Evolutionary conservation across 2,797 vertebrate species (phyloP).

Genomic region (Oreortyx pictus): DNA sequence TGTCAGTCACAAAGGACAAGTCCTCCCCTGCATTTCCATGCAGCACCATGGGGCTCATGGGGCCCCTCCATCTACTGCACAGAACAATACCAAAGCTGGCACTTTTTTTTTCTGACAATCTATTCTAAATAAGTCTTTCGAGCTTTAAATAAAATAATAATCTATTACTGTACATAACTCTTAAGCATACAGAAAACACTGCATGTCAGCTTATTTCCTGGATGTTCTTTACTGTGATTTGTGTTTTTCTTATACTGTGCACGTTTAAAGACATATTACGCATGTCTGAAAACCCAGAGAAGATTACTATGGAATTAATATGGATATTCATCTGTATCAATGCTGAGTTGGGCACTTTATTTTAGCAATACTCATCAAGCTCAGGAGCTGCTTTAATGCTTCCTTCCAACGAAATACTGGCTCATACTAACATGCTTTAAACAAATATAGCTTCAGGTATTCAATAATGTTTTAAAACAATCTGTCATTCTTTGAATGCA

Average conservation of each 20-base stretch:
- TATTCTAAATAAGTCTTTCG: conserved; percentile 13
- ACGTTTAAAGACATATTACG: neutral
- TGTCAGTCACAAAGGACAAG: neutral
- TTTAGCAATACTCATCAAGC: conserved; percentile 10
- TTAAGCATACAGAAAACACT: neutral
- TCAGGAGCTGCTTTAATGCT: neutral
- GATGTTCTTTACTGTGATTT: conserved; percentile 2
- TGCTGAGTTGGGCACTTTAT: neutral
- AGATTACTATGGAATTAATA: neutral
- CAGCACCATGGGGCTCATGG: neutral
- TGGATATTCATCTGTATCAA: neutral
- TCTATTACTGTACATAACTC: neutral
- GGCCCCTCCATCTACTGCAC: neutral
- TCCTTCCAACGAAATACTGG: neutral
- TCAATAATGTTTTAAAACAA: neutral
- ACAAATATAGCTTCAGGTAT: neutral
- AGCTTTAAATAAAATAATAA: conserved; percentile 13
- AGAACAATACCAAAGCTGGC: neutral
- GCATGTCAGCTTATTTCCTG: neutral
- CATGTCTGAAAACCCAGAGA: neutral
- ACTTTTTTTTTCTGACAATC: neutral
- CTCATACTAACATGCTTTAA: neutral
- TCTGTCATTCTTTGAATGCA: neutral
- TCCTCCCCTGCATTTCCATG: neutral
- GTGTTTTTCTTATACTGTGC: conserved; percentile 4